Conservation (phyloP, 2,888 invertebrate genomes). For the Leuctra nigra region DNA sequence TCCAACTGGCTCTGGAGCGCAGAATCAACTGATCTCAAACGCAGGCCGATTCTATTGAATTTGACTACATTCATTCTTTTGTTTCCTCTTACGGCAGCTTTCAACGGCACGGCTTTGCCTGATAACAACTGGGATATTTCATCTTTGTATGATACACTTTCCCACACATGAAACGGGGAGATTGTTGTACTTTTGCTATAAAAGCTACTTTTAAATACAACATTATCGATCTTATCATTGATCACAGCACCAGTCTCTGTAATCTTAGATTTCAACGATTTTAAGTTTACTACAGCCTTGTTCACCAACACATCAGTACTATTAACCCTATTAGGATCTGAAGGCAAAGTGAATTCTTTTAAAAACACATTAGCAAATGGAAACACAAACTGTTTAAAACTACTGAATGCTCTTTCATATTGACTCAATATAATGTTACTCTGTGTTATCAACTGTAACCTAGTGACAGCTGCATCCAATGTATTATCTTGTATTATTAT, state of each 20-base stretch:
- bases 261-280: too few species aligned
- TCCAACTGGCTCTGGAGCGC: background rate
- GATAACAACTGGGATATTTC: background rate
- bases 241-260: too few species aligned
- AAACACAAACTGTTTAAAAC: background rate
- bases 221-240: too few species aligned
- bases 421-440: background rate
- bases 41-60: background rate
- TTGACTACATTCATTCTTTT: background rate
- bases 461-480: background rate
- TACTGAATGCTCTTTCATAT: background rate
- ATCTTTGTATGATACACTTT: background rate
- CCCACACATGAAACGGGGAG: background rate
- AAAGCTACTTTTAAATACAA: too few species aligned
- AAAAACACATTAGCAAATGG: background rate
- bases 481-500: background rate
- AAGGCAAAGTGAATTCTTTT: background rate
- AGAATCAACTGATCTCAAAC: background rate
- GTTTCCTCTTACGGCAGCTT: background rate
- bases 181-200: too few species aligned
- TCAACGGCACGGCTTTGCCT: background rate
- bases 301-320: too few species aligned
- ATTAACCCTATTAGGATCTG: too few species aligned
- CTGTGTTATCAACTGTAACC: background rate
- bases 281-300: too few species aligned